These are phyloP conservation scores for Rhopalosiphum maidis DNA, from an alignment of 1,140 invertebrate genomes.

Conservation along the genomic window DNA sequence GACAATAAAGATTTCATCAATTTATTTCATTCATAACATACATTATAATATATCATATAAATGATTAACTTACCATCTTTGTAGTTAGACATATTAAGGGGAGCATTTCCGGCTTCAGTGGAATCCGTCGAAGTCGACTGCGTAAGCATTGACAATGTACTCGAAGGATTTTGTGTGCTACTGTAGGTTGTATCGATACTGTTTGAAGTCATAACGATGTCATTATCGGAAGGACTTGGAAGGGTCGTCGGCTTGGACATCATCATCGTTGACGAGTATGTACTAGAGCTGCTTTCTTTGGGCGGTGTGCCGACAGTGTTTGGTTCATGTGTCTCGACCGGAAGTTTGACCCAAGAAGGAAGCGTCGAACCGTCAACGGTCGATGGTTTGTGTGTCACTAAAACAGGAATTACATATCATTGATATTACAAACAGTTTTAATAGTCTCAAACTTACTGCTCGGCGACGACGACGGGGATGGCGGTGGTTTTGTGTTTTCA, in stretches of 20 bases:
- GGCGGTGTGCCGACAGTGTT: conserved; percentile 17
- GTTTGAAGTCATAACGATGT: conserved; percentile 40
- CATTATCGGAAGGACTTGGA: not conserved
- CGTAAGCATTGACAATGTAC: not conserved
- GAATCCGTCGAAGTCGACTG: conserved; percentile 58
- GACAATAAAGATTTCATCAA: conserved; percentile 67
- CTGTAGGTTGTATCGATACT: conserved; percentile 59
- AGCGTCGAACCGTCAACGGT: conserved; percentile 57
- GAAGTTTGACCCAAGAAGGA: conserved; percentile 60
- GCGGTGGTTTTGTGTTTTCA: conserved; percentile 58
- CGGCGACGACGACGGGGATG: not conserved
- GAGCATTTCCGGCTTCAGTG: conserved; percentile 61
- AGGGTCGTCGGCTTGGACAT: not conserved
- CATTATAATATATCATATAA: not conserved
- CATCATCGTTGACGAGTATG: not conserved
- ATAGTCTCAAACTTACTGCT: not conserved
- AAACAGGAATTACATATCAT: not conserved
- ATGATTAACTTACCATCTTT: conserved; percentile 67
- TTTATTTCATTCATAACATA: not conserved
- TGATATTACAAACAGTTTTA: not conserved
- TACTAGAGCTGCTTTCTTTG: conserved; percentile 19
- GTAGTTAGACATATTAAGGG: conserved; percentile 72
- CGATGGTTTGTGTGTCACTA: conserved; percentile 13
- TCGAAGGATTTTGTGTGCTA: not conserved
- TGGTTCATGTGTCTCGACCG: conserved; percentile 60